These are phyloP conservation scores for Apodemia duryi DNA, from an alignment of 2,888 invertebrate species.

Conservation along the genomic window DNA sequence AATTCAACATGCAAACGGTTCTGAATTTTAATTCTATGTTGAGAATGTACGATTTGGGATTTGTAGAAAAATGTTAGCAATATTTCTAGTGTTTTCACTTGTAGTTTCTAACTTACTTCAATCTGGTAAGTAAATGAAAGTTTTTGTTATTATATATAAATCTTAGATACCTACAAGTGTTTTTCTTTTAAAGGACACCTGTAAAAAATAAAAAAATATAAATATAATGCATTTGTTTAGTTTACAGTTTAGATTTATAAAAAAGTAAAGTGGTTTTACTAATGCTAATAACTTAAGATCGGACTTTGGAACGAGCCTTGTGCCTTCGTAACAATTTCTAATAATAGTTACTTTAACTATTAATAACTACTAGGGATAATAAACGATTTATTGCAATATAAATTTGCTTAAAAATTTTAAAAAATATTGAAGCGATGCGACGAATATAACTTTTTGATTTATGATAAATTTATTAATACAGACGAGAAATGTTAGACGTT, in stretches of 20 bases:
- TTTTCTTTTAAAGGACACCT: not conserved
- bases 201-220: not conserved
- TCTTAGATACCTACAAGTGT: not conserved
- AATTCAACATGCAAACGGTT: constrained; percentile 65
- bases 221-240: no score
- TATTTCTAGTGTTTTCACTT: constrained; percentile 55
- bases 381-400: no score
- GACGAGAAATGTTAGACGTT: no score
- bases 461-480: no score
- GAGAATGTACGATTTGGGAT: constrained; percentile 53
- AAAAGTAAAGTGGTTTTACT: no score
- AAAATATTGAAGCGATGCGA: no score
- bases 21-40: constrained; percentile 51
- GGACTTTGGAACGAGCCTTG: not conserved
- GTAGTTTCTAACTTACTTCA: constrained; percentile 52
- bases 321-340: not conserved
- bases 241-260: no score
- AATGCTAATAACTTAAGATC: not conserved
- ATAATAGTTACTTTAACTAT: no score
- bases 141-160: constrained; percentile 6
- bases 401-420: no score
- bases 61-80: constrained; percentile 67
- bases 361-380: no score
- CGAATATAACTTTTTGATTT: no score
- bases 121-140: constrained; percentile 49